These are phyloP conservation scores for Tipula helvola DNA, from an alignment of 2,888 invertebrate species.

Conservation along the genomic window DNA sequence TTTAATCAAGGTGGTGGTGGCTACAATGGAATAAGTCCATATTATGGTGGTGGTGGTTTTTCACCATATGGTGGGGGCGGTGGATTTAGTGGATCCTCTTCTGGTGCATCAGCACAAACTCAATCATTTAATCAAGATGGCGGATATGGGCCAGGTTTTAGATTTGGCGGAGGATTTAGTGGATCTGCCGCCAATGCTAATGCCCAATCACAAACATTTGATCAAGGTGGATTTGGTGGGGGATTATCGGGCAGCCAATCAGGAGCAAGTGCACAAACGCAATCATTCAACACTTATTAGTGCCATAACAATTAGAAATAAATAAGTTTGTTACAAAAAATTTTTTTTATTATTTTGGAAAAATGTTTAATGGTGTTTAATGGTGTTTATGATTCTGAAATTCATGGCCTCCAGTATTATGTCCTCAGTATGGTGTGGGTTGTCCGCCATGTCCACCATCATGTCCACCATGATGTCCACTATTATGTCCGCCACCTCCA, in stretches of 20 bases:
- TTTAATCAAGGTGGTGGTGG: not conserved
- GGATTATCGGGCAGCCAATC: not conserved
- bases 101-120: not conserved
- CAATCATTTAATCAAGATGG: not conserved
- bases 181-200: not conserved
- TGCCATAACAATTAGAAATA: no score
- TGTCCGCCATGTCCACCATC: not conserved
- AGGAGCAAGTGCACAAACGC: not conserved
- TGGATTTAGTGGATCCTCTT: not conserved
- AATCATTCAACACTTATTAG: not conserved
- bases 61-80: not conserved
- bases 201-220: not conserved
- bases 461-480: not conserved
- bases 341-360: no score
- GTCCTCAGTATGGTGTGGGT: no score
- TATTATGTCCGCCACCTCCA: not conserved
- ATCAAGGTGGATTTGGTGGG: not conserved
- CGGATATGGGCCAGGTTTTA: not conserved
- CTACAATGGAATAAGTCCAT: not conserved
- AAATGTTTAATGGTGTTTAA: no score
- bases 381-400: no score
- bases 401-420: no score
- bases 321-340: no score
- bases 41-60: not conserved
- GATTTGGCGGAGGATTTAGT: not conserved